Percentiles rank a stretch among this genome's conserved stretches.
Evolutionary conservation across 2,797 vertebrate genomes (phyloP).

Genomic region (Monodelphis domestica): DNA sequence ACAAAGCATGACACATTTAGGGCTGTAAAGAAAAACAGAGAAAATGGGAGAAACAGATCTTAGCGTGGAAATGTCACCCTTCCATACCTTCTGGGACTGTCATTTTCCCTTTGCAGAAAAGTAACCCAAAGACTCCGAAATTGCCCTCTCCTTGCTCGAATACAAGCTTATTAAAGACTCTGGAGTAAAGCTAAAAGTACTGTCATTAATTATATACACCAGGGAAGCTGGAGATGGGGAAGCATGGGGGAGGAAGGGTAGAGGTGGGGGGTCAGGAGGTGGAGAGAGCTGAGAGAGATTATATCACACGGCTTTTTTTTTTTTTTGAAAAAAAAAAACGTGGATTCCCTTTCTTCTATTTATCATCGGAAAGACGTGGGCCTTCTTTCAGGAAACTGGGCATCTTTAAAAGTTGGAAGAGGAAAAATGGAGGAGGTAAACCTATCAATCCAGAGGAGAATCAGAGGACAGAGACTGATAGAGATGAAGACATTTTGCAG

Average conservation of each 20-base stretch:
- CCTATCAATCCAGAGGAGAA: neutral
- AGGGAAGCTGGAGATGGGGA: conserved; percentile 35
- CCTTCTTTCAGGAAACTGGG: neutral
- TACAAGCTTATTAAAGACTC: conserved; percentile 84
- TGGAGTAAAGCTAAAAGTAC: conserved; percentile 68
- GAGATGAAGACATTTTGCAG: neutral
- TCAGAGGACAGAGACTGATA: neutral
- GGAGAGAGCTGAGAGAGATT: neutral
- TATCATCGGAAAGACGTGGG: neutral
- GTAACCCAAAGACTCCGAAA: conserved; percentile 81
- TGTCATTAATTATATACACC: conserved; percentile 68
- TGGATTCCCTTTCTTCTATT: neutral
- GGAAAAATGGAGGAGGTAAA: conserved; percentile 52
- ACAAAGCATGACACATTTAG: conserved; percentile 88
- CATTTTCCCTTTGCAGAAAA: conserved; percentile 80
- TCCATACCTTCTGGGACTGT: conserved; percentile 79
- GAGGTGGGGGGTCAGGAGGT: neutral
- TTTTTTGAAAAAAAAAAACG: neutral
- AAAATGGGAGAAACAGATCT: conserved; percentile 58
- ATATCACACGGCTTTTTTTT: too few species aligned
- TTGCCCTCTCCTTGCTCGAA: conserved; percentile 82
- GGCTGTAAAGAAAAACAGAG: conserved; percentile 73
- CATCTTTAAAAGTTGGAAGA: neutral
- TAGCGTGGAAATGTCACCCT: conserved; percentile 85
- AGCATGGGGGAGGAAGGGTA: neutral